Evolutionary conservation across 1,140 invertebrate species (phyloP), one percentile per base, ranked within the genome.

Genomic region (Pseudomyrmex gracilis): DNA sequence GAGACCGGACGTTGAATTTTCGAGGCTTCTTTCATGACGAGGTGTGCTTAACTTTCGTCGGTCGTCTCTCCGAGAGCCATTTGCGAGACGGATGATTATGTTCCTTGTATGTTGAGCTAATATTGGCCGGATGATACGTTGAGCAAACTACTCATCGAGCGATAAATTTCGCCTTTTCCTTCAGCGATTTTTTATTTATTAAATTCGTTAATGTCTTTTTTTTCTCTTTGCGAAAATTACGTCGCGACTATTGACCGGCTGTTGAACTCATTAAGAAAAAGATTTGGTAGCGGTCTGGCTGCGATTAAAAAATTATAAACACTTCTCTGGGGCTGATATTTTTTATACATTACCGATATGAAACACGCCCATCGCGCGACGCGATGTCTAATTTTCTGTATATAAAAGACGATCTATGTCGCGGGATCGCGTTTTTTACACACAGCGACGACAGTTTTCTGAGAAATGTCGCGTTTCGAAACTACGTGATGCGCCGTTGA

Each of bases 121-220:
- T 73, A 61, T 61, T 61, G 22, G 49, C n/a, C 13, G 12, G n/a
- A n/a, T 47, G 24, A 74, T 51, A 51, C 2, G 34, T 63, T 63
- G 15, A 74, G 20, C 13, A 74, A 74, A 74, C 49, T 74, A 74
- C 3, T 22, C 22, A 34, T 12, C 15, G 20, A 24, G 7, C 15
- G 63, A 22, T 15, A 10, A 74, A 57, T 34, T 0, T 34, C 45
- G 61, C 60, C 8, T 24, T 34, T 20, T n/a, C 10, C 17, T 53
- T 15, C 20, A 34, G 7, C 34, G 34, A 34, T 34, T 34, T 34
- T 34, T 34, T 34, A 34, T 34, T 34, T 34, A 34, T 34, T 34
- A 34, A 34, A 34, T 5, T 34, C 34, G 34, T 34, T 34, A 7
- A 34, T 34, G 5, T 34, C 5, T 34, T 34, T 34, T 34, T 24